Percentiles rank a stretch among this genome's conserved stretches.
Evolutionary conservation across 2,888 invertebrate species (phyloP).

Genomic region (Malthinus seriepunctatus): DNA sequence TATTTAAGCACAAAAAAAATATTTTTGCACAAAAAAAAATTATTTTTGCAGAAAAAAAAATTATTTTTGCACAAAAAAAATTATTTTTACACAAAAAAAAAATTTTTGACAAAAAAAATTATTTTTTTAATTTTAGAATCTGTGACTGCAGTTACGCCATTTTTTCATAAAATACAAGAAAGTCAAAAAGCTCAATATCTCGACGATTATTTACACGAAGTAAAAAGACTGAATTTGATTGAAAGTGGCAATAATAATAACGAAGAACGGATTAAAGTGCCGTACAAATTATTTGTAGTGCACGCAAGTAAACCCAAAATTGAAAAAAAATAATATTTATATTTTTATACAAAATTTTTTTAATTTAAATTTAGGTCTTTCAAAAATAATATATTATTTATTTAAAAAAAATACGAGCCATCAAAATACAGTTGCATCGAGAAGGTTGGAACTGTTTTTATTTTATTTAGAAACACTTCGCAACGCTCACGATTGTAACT

Average conservation of each 20-base stretch:
- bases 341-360: too few species aligned
- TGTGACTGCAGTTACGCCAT: constrained; percentile 71
- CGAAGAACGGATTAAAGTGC: constrained; percentile 43
- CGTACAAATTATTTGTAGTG: constrained; percentile 37
- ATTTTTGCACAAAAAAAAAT: too few species aligned
- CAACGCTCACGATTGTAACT: too few species aligned
- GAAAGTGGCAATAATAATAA: constrained; percentile 54
- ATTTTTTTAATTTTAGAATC: constrained; percentile 58
- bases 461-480: neutral
- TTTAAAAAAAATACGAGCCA: neutral
- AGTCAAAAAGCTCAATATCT: constrained; percentile 63
- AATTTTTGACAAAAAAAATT: neutral
- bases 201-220: constrained; percentile 62
- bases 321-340: too few species aligned
- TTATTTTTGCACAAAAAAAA: neutral
- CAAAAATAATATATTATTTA: too few species aligned
- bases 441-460: neutral
- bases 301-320: constrained; percentile 29
- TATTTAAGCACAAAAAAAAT: too few species aligned
- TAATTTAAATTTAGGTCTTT: too few species aligned
- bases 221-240: constrained; percentile 55
- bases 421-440: neutral
- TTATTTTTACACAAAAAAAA: too few species aligned
- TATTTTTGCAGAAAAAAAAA: too few species aligned
- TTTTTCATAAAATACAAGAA: constrained; percentile 63